phyloP scores from a whole-genome alignment of 2,797 vertebrate genomes.

The Esox masquinongy region DNA sequence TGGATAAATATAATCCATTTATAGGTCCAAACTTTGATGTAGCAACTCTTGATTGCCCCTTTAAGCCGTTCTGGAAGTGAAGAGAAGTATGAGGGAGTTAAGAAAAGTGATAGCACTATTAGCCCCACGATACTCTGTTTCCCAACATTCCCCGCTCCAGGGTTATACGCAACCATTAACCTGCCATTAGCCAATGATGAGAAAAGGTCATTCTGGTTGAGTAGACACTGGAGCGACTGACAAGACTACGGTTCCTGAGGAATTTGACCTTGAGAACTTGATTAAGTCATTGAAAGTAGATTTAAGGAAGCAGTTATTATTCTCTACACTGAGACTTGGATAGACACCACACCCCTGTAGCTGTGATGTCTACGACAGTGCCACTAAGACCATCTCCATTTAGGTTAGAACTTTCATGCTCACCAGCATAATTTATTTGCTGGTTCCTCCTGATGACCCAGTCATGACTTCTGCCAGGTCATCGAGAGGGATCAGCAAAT shows the following conservation, averaged over 20 bases:
- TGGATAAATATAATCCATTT: no score
- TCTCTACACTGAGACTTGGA: slow-evolving; percentile 49
- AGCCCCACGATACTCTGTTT: slow-evolving; percentile 42
- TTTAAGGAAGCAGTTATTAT: slow-evolving; percentile 71
- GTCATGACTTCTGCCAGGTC: no score
- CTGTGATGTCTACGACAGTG: no score
- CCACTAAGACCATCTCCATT: no score
- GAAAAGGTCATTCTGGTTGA: slow-evolving; percentile 43
- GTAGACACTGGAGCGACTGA: slow-evolving; percentile 23
- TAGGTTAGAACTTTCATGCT: no score
- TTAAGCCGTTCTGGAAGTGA: slow-evolving; percentile 57
- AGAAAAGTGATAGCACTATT: slow-evolving; percentile 63
- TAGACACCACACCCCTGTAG: no score
- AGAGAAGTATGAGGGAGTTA: slow-evolving; percentile 48
- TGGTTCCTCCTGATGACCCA: no score
- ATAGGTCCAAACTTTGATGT: no score
- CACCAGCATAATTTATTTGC: no score
- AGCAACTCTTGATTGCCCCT: slow-evolving; percentile 11
- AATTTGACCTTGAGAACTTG: slow-evolving; percentile 75
- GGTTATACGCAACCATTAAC: slow-evolving; percentile 60
- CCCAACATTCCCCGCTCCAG: slow-evolving; percentile 45
- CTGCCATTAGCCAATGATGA: slow-evolving; percentile 68
- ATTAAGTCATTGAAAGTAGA: slow-evolving; percentile 77
- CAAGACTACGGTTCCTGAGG: slow-evolving; percentile 56
- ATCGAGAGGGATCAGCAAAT: no score